Conservation (phyloP, 2,888 invertebrate genomes). For the Plemyria rubiginata region DNA sequence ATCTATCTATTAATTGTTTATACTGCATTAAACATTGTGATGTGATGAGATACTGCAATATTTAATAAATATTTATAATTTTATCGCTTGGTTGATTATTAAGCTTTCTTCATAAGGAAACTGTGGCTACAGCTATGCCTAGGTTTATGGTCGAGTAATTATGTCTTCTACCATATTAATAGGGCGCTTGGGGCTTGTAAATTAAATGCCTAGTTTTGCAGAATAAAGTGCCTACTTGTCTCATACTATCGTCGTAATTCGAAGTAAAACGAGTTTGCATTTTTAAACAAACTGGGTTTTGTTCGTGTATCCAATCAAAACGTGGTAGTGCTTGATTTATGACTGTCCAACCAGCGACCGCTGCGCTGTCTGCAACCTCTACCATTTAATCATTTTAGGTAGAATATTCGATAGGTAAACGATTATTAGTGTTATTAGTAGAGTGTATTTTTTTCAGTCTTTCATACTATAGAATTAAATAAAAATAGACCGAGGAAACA, state of each 20-base stretch:
- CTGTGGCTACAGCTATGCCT: no score
- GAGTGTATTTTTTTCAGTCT: not conserved
- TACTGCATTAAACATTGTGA: no score
- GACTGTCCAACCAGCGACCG: slow-evolving; percentile 24
- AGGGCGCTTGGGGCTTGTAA: not conserved
- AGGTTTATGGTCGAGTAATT: no score
- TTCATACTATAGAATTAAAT: no score
- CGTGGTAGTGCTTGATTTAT: slow-evolving; percentile 46
- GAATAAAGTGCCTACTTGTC: not conserved
- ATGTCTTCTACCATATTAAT: not conserved
- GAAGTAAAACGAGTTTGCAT: slow-evolving; percentile 51
- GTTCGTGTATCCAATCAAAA: slow-evolving; percentile 46
- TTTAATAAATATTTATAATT: no score
- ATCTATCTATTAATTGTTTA: no score
- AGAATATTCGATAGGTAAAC: not conserved
- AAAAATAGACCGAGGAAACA: no score
- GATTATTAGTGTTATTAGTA: no score
- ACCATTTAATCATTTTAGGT: slow-evolving; percentile 10
- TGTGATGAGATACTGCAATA: no score
- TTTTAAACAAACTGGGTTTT: slow-evolving; percentile 44
- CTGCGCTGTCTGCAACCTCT: slow-evolving; percentile 13
- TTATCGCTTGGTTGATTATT: no score
- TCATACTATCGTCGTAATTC: not conserved
- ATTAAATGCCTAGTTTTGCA: not conserved
- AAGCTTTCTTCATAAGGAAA: no score